Conservation (phyloP, 2,113 vertebrate species). For the Ceyx cyanopectus region DNA sequence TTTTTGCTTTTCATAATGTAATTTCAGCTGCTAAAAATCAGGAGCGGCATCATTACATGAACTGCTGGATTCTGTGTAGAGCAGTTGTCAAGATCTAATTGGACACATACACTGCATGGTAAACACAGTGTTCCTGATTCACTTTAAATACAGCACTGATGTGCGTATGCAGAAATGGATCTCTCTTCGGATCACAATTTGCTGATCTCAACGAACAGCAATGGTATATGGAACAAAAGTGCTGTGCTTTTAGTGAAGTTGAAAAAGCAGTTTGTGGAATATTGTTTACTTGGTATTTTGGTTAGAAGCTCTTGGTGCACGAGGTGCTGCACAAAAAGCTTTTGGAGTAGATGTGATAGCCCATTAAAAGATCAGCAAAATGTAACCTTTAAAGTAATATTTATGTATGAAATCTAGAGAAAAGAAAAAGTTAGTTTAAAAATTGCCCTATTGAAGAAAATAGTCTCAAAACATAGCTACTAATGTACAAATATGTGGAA, state of each 20-base stretch:
- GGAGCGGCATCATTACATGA: neutral
- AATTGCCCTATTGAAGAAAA: neutral
- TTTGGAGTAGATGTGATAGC: neutral
- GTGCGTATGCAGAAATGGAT: neutral
- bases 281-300: neutral
- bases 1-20: neutral
- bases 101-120: neutral
- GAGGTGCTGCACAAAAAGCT: neutral
- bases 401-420: neutral
- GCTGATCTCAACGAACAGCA: neutral
- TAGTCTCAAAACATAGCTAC: neutral
- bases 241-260: neutral
- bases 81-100: neutral
- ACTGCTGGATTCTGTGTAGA: neutral
- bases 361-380: neutral
- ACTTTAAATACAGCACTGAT: neutral
- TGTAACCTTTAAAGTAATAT: too few relatives aligned
- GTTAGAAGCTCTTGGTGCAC: neutral
- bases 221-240: neutral
- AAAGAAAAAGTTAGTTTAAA: neutral
- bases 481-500: neutral
- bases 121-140: neutral
- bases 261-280: neutral
- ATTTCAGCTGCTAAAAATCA: neutral
- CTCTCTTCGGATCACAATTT: too few relatives aligned